A percentile compares a stretch with the other conserved stretches of the same genome.
Evolutionary conservation across 30 jellyfish, hydroid and myxozoan species (phyloP).

Genomic region (Morbakka virulenta): DNA sequence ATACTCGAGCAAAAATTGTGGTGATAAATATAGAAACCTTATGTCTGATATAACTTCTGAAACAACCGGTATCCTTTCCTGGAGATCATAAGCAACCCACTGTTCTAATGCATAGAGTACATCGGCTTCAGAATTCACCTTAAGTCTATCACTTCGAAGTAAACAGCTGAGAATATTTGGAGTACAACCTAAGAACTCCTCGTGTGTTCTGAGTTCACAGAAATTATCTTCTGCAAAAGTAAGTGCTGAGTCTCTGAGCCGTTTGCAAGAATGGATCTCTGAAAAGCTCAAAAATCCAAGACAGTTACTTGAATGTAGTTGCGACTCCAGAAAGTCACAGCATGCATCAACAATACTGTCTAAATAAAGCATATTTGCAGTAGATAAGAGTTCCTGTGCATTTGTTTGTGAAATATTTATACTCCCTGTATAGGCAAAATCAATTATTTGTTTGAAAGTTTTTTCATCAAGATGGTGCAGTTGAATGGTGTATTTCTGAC

Average conservation of each 20-base stretch:
- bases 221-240: conserved; percentile 64
- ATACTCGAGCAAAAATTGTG: conserved; percentile 40
- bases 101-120: conserved; percentile 63
- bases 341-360: conserved; percentile 84
- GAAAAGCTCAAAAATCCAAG: conserved; percentile 71
- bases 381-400: conserved; percentile 75
- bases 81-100: conserved; percentile 63
- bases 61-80: conserved; percentile 49
- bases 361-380: conserved; percentile 82
- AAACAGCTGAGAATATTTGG: conserved; percentile 29
- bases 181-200: conserved; percentile 54
- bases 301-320: conserved; percentile 81
- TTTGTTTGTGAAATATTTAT: conserved; percentile 46
- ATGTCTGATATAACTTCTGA: conserved; percentile 51
- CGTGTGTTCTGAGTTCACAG: conserved; percentile 50
- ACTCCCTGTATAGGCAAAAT: conserved; percentile 84
- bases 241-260: conserved; percentile 53
- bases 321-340: conserved; percentile 68
- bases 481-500: conserved; percentile 43
- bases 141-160: conserved; percentile 46
- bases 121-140: conserved; percentile 73
- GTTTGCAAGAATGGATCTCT: conserved; percentile 64
- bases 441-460: conserved; percentile 53
- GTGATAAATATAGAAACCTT: conserved; percentile 52
- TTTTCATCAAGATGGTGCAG: conserved; percentile 66